Conservation (phyloP, 2,888 invertebrate species). For the Disparrhopalites patrizii region DNA sequence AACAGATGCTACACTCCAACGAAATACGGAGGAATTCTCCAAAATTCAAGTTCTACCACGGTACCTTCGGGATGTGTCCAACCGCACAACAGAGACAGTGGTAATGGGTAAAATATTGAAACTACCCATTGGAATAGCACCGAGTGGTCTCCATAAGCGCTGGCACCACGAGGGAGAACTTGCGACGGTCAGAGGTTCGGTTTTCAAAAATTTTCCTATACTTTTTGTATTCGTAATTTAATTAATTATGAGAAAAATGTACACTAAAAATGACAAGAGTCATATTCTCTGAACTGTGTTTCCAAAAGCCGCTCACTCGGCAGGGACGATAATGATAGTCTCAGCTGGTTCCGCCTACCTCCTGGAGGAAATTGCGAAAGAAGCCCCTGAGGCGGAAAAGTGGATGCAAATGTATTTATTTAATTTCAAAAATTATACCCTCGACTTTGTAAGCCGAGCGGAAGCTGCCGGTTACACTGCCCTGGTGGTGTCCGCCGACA, state of each 20-base stretch:
- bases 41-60: constrained; percentile 56
- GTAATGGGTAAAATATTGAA: constrained; percentile 63
- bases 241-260: neutral
- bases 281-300: too few relatives aligned
- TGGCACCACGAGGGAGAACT: constrained; percentile 84
- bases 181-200: constrained; percentile 62
- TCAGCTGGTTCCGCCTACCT: constrained; percentile 83
- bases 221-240: neutral
- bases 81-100: constrained; percentile 60
- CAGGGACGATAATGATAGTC: constrained; percentile 71
- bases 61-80: constrained; percentile 68
- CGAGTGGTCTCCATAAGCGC: constrained; percentile 87
- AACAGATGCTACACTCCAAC: neutral
- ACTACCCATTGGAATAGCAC: constrained; percentile 76
- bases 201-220: neutral
- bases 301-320: constrained; percentile 67
- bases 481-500: constrained; percentile 77
- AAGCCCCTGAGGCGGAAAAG: constrained; percentile 68
- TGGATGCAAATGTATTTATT: constrained; percentile 88
- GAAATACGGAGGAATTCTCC: constrained; percentile 1
- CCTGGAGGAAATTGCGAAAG: constrained; percentile 77
- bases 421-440: constrained; percentile 62
- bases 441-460: constrained; percentile 67
- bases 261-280: neutral
- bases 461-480: constrained; percentile 80